Evolutionary conservation across 2,113 vertebrate species (phyloP).

Genomic region (Gambusia holbrooki): DNA sequence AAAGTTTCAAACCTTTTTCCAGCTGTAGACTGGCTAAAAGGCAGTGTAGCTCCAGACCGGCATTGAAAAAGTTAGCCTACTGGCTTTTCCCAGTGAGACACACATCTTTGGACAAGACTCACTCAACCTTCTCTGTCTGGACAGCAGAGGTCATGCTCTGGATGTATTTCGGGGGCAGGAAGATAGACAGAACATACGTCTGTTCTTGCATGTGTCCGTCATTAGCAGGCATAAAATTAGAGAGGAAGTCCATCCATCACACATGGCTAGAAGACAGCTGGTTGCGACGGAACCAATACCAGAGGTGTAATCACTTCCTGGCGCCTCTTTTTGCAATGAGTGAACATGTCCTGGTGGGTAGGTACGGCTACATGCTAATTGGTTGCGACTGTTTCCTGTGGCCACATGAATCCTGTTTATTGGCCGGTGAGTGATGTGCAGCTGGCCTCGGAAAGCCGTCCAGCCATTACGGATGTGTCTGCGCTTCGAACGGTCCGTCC

Average conservation of each 20-base stretch:
- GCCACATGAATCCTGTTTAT: conserved; percentile 62
- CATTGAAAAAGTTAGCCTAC: conserved; percentile 47
- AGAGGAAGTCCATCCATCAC: conserved; percentile 71
- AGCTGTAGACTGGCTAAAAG: conserved; percentile 18
- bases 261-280: conserved; percentile 46
- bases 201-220: conserved; percentile 48
- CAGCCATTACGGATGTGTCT: conserved; percentile 43
- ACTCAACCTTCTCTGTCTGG: conserved; percentile 54
- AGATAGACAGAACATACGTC: not conserved
- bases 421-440: conserved; percentile 56
- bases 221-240: conserved; percentile 63
- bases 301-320: conserved; percentile 72
- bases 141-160: conserved; percentile 36
- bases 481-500: conserved; percentile 38
- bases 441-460: conserved; percentile 45
- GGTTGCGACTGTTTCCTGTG: conserved; percentile 65
- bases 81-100: conserved; percentile 21
- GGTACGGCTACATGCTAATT: conserved; percentile 57
- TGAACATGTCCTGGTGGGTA: not conserved
- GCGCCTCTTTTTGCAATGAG: conserved; percentile 44
- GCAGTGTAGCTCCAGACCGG: conserved; percentile 32
- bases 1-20: conserved; percentile 1
- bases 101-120: conserved; percentile 44
- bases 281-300: conserved; percentile 22
- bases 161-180: not conserved